Base-by-base conservation (phyloP, 2,888 invertebrate species). In the Drosophila nr. perissopoda region DNA sequence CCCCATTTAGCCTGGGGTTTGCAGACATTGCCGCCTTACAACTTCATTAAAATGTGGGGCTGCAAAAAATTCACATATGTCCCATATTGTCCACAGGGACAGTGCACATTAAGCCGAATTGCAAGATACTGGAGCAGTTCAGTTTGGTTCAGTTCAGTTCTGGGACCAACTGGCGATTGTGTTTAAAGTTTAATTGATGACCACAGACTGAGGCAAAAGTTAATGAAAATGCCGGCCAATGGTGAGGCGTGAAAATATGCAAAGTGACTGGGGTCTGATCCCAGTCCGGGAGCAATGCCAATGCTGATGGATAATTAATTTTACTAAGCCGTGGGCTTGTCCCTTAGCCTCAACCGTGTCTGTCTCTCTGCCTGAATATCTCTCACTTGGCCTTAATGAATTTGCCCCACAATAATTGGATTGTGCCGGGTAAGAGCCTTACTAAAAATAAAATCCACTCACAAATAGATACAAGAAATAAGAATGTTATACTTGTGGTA, bases 181-280 rank as follows among this genome's bases (percentile, higher is more conserved):
- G 79, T 75, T 86, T 82, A 84, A 84, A 83, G 76, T 83, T 84
- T 83, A 82, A 84, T 87, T 87, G 87, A 86, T 84, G 77, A 77
- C 71, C 86, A 66, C 69, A 69, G 73, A 57, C 58, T 72, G 76
- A 59, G 67, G 73, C 71, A 70, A 80, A 85, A 82, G 76, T 87
- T 87, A 82, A 87, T 82, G 84, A 80, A 80, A 80, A 72, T 73
- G 68, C 66, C 40, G 52, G 53, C 53, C 68, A 68, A 70, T 66
- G 61, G 74, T 52, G 59, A 72, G 83, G 80, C 82, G 85, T 82
- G 85, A 78, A 84, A 85, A 82, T 85, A 84, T 84, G 84, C 84
- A 87, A 84, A 84, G 60, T 76, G 85, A 78, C 76, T 38, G 53
- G 57, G 33, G 48, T 51, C 31, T 13, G 31, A 31, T 57, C 8